These are phyloP conservation scores for Drosophila rubida DNA, from an alignment of 2,888 invertebrate genomes.

Conservation along the genomic window DNA sequence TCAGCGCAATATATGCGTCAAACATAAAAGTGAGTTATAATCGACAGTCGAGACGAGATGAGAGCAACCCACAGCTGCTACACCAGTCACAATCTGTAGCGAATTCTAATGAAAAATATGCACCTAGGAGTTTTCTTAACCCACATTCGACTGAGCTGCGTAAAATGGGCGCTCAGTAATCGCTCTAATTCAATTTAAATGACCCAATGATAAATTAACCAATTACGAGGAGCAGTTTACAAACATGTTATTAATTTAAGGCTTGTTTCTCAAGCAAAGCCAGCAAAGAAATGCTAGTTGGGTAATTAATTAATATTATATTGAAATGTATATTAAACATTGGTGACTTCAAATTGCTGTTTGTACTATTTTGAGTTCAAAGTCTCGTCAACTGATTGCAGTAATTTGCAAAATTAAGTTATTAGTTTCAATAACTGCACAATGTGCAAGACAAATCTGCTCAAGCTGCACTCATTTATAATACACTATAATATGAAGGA, in stretches of 20 bases:
- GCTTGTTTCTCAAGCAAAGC: no score
- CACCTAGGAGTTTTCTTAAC: not conserved
- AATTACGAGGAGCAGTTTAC: not conserved
- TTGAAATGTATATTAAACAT: not conserved
- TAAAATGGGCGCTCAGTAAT: not conserved
- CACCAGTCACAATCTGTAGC: not conserved
- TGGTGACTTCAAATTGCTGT: not conserved
- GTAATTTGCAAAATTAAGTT: not conserved
- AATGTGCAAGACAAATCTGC: not conserved
- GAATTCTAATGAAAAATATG: not conserved
- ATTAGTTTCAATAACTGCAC: not conserved
- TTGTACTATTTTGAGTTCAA: no score
- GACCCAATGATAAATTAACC: not conserved
- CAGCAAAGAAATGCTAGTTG: no score
- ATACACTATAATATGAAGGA: not conserved
- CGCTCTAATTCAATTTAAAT: not conserved
- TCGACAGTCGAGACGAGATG: constrained; percentile 34
- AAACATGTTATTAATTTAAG: no score
- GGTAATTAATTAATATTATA: no score
- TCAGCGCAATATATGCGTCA: constrained; percentile 36
- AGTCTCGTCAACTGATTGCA: no score
- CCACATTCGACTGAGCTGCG: not conserved
- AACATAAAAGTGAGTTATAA: constrained; percentile 48
- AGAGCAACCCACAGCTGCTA: constrained; percentile 18
- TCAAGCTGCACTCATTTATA: not conserved